Evolutionary conservation across 2,113 vertebrate genomes (phyloP).

Genomic region (Nycticryphes semicollaris): DNA sequence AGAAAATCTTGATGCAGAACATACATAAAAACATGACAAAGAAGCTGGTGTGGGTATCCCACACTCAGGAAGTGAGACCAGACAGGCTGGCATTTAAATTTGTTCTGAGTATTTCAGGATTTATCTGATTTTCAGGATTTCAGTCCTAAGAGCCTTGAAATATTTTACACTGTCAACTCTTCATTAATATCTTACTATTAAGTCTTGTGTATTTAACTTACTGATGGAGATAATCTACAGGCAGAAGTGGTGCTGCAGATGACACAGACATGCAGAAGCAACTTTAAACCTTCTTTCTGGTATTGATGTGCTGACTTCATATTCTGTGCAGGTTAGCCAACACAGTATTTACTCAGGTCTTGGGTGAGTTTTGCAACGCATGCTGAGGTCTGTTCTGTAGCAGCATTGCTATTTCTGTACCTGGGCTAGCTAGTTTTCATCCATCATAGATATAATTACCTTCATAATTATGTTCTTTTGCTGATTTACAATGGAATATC

Average conservation of each 20-base stretch:
- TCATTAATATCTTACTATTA: not conserved
- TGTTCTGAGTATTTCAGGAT: not conserved
- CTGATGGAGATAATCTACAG: not conserved
- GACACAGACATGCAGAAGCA: not conserved
- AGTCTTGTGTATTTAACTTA: not conserved
- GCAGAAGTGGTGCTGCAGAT: not conserved
- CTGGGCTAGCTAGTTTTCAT: not conserved
- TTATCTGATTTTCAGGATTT: not conserved
- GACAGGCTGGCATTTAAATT: not conserved
- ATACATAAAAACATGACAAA: not conserved
- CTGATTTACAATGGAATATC: not conserved
- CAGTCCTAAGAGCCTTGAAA: not conserved
- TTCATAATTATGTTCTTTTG: not conserved
- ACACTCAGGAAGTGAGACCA: not conserved
- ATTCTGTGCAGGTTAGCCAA: not conserved
- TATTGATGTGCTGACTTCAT: not conserved
- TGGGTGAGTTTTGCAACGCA: not conserved
- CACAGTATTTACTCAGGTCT: not conserved
- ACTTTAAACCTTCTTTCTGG: not conserved
- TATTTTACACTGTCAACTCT: not conserved
- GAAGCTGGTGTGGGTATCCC: rapidly evolving
- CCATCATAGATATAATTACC: not conserved
- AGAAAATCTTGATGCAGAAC: not conserved
- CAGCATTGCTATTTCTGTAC: not conserved
- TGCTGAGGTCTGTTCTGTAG: not conserved